These are phyloP conservation scores for Rhinoptilus africanus DNA, from an alignment of 2,113 vertebrate species.

Conservation along the genomic window DNA sequence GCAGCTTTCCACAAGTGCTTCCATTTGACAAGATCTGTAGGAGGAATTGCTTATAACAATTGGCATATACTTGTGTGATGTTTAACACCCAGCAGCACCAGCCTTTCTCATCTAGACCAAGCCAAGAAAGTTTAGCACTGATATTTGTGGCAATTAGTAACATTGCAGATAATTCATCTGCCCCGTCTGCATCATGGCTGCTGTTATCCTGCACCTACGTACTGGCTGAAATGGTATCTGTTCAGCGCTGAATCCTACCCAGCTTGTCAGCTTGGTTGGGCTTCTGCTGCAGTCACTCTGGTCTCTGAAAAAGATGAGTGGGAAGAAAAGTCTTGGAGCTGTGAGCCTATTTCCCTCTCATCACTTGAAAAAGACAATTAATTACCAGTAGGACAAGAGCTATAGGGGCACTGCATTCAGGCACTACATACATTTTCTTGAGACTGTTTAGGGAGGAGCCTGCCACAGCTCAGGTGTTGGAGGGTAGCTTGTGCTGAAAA, in stretches of 20 bases:
- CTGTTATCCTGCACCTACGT: neutral
- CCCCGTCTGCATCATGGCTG: neutral
- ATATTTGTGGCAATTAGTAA: neutral
- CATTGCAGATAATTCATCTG: neutral
- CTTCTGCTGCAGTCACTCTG: neutral
- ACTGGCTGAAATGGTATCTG: neutral
- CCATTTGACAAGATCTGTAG: slow-evolving; percentile 27
- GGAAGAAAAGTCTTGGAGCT: neutral
- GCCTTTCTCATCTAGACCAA: neutral
- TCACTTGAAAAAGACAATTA: neutral
- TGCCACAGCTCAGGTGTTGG: neutral
- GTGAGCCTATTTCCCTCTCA: neutral
- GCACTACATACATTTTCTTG: neutral
- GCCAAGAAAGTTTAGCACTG: neutral
- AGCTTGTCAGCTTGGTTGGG: neutral
- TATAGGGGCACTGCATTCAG: neutral
- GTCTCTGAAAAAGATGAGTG: neutral
- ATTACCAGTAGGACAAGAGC: neutral
- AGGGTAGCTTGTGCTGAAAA: neutral
- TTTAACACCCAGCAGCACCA: neutral
- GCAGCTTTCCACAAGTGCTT: slow-evolving; percentile 37
- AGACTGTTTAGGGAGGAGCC: neutral
- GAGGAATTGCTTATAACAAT: neutral
- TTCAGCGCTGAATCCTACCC: neutral
- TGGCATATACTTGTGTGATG: neutral